Conservation (phyloP, 1,140 invertebrate genomes). For the Plodia interpunctella region DNA sequence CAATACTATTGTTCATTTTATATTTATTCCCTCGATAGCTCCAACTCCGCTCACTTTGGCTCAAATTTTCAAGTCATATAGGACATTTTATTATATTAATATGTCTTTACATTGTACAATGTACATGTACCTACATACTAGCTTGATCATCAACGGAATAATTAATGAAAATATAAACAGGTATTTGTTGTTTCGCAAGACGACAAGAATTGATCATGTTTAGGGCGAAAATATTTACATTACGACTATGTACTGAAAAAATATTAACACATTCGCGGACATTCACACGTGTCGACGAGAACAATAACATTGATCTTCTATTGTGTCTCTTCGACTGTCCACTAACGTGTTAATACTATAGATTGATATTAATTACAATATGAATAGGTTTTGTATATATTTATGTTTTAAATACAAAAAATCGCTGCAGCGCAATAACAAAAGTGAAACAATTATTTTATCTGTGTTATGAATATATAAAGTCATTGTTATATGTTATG, state of each 20-base stretch:
- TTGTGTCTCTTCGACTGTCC: too few species aligned
- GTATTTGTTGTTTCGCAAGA: too few species aligned
- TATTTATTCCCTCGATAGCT: too few species aligned
- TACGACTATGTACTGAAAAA: neutral
- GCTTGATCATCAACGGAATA: constrained; percentile 2
- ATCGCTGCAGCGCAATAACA: neutral
- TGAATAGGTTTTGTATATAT: too few species aligned
- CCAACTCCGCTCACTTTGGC: too few species aligned
- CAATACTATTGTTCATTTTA: too few species aligned
- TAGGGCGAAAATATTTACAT: neutral
- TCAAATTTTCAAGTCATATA: too few species aligned
- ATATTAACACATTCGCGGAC: too few species aligned
- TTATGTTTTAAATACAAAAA: neutral
- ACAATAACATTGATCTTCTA: too few species aligned
- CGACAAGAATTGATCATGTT: too few species aligned
- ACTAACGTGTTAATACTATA: neutral
- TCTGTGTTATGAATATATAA: neutral
- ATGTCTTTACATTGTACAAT: neutral
- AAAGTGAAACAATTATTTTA: neutral
- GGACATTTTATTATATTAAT: neutral
- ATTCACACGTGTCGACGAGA: too few species aligned
- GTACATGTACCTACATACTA: constrained; percentile 25
- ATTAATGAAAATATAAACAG: neutral
- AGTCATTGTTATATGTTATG: neutral
- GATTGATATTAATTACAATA: too few species aligned